Conservation (phyloP, 2,888 invertebrate genomes). For the Drosophila sordidapex region DNA sequence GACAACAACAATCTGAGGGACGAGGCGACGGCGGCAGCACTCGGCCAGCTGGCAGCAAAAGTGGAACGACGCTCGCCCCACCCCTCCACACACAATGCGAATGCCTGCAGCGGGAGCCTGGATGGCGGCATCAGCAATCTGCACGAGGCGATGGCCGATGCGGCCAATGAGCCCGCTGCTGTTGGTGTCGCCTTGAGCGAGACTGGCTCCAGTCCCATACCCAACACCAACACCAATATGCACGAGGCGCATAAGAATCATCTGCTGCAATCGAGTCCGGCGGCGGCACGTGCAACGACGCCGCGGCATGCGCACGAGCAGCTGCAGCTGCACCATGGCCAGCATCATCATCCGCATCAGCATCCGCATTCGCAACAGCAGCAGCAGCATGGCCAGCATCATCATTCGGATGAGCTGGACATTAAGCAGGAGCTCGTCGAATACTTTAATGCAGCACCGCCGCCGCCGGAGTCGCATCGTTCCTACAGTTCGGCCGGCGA, state of each 20-base stretch:
- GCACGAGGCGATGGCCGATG: constrained; percentile 29
- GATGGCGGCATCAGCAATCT: constrained; percentile 28
- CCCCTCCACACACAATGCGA: background rate
- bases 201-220: constrained; percentile 81
- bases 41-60: constrained; percentile 70
- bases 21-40: constrained; percentile 61
- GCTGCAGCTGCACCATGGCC: constrained; percentile 54
- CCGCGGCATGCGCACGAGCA: constrained; percentile 72
- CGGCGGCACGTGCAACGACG: constrained; percentile 55
- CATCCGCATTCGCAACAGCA: constrained; percentile 63
- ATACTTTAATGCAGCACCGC: constrained; percentile 73
- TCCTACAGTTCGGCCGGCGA: constrained; percentile 82
- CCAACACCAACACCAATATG: constrained; percentile 78
- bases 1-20: constrained; percentile 68
- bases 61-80: constrained; percentile 74
- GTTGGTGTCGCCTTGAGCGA: constrained; percentile 43
- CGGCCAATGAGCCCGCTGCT: constrained; percentile 16
- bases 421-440: constrained; percentile 83
- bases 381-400: constrained; percentile 36
- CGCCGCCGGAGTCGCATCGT: constrained; percentile 82
- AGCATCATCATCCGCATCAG: constrained; percentile 53
- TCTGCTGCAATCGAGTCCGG: constrained; percentile 64
- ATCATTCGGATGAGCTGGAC: constrained; percentile 76
- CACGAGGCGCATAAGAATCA: constrained; percentile 81
- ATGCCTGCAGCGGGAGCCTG: constrained; percentile 26